Percentiles rank a stretch among this genome's conserved stretches.
Evolutionary conservation across 2,888 invertebrate species (phyloP).

Genomic region (Polia nebulosa): DNA sequence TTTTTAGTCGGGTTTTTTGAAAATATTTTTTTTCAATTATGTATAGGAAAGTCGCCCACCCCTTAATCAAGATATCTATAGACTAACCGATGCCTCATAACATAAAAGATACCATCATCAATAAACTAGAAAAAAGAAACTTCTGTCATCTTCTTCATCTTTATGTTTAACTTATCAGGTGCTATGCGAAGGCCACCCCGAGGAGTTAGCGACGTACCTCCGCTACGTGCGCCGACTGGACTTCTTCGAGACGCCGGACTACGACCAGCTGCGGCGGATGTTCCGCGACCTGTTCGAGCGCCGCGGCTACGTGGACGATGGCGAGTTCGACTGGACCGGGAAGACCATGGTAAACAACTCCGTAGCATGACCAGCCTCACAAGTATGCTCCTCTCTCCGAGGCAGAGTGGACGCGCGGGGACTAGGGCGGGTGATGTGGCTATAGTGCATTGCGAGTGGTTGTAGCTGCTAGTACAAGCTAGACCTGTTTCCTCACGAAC

Average conservation of each 20-base stretch:
- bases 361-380: slow-evolving; percentile 62
- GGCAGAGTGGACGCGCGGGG: background rate
- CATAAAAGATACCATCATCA: too few species aligned
- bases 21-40: too few species aligned
- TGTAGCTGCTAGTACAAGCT: background rate
- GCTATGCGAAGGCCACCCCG: slow-evolving; percentile 96
- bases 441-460: background rate
- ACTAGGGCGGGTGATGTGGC: background rate
- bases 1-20: too few species aligned
- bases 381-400: slow-evolving; percentile 11
- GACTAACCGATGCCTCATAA: too few species aligned
- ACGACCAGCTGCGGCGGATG: slow-evolving; percentile 99
- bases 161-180: too few species aligned
- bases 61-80: too few species aligned
- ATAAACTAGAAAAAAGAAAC: too few species aligned
- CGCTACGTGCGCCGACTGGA: slow-evolving; percentile 99
- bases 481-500: background rate
- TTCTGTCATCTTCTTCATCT: too few species aligned
- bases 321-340: slow-evolving; percentile 99
- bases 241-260: slow-evolving; percentile 99
- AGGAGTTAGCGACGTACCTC: slow-evolving; percentile 99
- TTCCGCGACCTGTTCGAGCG: slow-evolving; percentile 98
- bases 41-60: too few species aligned
- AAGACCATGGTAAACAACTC: slow-evolving; percentile 92
- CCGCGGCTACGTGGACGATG: slow-evolving; percentile 96